Base-by-base conservation (phyloP, 2,888 invertebrate genomes). In the Drosophila seclusa region DNA sequence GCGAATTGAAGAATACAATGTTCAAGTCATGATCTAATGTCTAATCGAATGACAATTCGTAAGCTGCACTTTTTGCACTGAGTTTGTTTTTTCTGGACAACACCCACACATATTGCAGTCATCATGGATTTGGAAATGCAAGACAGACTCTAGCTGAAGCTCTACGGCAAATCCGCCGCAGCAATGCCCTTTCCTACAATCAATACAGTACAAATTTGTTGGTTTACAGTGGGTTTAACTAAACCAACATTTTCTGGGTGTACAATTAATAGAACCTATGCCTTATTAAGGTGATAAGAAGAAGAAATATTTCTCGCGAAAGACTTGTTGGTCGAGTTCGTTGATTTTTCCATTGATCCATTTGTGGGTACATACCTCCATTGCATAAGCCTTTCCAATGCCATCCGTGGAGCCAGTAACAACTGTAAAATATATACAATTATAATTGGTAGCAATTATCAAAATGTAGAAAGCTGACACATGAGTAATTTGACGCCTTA, bases 361-460 rank as follows among this genome's bases (percentile, higher is more conserved):
- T 13, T 27, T 55, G 18, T 27, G 54, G 38, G 29, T 70, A 88
- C 92, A 89, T 93, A 95, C 95, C 91, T 95, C 95, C 91, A 95
- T 95, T 0, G 97, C 97, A 90, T 97, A 98, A 27, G 97, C 96
- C 92, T 97, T 97, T 76, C 98, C 98, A 74, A 98, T 96, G 5
- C 98, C 98, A 94, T 98, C 98, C 0, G 98, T 98, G 18, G 96
- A 95, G 16, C 98, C 98, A 21, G 98, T 98, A 18, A 98, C 94
- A 85, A 98, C 97, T 97, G 94, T 53, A 96, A 90, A 13, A 57
- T 18, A n/a, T 31, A 16, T 6, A 29, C 2, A 10, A 16, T 29
- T 29, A n/a, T 10, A 18, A 48, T 27, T 31, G 40, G 11, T n/a
- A 24, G 5, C 21, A 42, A 11, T 36, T n/a, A 62, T 13, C 54